Base-by-base conservation (phyloP, 1,140 invertebrate species). In the Drosophila pectinifera region DNA sequence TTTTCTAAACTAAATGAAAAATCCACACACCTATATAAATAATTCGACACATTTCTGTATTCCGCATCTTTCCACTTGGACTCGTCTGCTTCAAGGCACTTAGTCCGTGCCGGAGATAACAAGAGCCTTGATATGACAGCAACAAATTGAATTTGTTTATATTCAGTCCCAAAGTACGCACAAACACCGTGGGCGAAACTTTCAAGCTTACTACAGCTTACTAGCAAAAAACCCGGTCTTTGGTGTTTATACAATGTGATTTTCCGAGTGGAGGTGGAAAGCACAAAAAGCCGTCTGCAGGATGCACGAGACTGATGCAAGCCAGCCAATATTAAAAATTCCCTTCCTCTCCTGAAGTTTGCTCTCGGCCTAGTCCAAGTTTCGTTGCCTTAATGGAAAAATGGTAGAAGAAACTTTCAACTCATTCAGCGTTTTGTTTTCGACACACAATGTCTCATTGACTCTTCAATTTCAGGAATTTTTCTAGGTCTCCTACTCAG, bases 71-170 rank as follows among this genome's bases (percentile, higher is more conserved):
- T 43, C 18, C 42, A 38, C 41, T 54, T 48, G 54, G 26, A 55
- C 14, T 54, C 54, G 28, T 22, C 36, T 42, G 70, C 26, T 41
- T 70, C 56, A 69, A 41, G 51, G 74, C 74, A 61, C 49, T 77
- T 78, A 57, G 28, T 28, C 31, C 11, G 38, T 59, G 51, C 36
- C 53, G 68, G 14, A 54, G 58, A 85, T 65, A 80, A 45, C 43
- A 49, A 51, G 41, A 81, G 54, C 5, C 59, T 49, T 38, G 53
- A 72, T 59, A 78, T 81, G 78, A 67, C 74, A 85, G 77, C 77
- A 86, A 73, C 74, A 86, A 88, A 86, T 82, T 86, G 46, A 86
- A 82, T 86, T 86, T 82, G 74, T 86, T 81, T 86, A 78, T 67
- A 65, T 18, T 62, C n/a, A n/a, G n/a, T n/a, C n/a, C n/a, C 10